These are phyloP conservation scores for Lepidonotus clava DNA, from an alignment of 2,888 invertebrate genomes.

Conservation along the genomic window DNA sequence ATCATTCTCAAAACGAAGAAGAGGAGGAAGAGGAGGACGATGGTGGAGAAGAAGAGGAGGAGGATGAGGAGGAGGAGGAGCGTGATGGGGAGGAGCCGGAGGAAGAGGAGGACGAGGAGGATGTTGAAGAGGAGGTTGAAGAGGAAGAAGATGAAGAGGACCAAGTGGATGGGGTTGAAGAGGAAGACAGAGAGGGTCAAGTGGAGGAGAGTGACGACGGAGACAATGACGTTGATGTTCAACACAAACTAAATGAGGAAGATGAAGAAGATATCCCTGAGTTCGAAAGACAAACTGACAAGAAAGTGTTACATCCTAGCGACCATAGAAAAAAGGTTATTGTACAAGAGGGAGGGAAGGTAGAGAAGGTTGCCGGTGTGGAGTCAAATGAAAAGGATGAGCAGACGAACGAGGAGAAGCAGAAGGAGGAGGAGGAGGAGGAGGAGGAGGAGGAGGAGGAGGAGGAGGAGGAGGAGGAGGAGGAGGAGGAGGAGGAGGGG, in stretches of 20 bases:
- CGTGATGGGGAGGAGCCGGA: not conserved
- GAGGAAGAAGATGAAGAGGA: not conserved
- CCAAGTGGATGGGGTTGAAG: not conserved
- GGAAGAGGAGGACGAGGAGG: not conserved
- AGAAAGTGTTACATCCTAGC: no score
- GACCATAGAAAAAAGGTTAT: not conserved
- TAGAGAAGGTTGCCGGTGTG: not conserved
- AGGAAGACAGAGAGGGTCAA: conserved; percentile 6
- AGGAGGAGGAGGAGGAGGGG: no score
- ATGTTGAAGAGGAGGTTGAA: no score
- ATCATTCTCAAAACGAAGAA: not conserved
- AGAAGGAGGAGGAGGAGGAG: not conserved
- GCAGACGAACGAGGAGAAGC: not conserved
- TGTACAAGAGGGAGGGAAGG: not conserved
- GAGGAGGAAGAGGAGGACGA: not conserved
- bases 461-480: no score
- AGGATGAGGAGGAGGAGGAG: not conserved
- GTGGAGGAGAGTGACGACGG: not conserved
- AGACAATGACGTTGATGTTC: not conserved
- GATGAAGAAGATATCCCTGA: no score
- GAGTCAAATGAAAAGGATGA: not conserved
- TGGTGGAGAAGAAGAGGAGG: not conserved
- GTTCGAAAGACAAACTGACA: no score
- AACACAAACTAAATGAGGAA: no score
- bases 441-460: not conserved